Percentiles rank a stretch among this genome's conserved stretches.
Evolutionary conservation across 2,888 invertebrate genomes (phyloP).

Genomic region (Globia sparganii): DNA sequence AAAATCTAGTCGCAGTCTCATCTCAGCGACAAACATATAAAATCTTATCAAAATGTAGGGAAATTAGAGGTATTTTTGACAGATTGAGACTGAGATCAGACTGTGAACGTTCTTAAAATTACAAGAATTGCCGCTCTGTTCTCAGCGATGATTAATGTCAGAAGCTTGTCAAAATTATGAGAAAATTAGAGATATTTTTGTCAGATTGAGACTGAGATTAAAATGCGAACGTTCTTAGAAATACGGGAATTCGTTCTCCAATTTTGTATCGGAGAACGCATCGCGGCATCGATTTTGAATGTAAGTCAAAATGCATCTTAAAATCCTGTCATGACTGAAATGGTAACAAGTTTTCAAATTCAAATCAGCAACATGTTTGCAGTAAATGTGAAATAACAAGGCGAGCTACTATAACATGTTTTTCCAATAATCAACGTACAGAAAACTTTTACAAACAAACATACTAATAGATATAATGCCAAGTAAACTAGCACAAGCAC

Average conservation of each 20-base stretch:
- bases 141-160: no score
- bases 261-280: no score
- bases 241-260: not conserved
- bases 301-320: not conserved
- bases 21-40: not conserved
- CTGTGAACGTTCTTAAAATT: no score
- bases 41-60: no score
- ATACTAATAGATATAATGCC: not conserved
- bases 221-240: not conserved
- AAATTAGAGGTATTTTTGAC: no score
- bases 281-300: not conserved
- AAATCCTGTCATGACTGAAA: not conserved
- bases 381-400: not conserved
- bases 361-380: not conserved
- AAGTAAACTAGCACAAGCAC: slow-evolving; percentile 14
- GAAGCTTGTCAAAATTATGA: not conserved
- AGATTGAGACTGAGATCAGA: no score
- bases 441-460: not conserved
- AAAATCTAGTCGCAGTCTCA: not conserved
- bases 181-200: not conserved
- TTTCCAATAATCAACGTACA: not conserved
- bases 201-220: not conserved
- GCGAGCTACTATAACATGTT: not conserved
- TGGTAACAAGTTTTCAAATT: not conserved
- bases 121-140: no score